phyloP scores from a whole-genome alignment of 2,113 vertebrate species.

The Grantiella picta region DNA sequence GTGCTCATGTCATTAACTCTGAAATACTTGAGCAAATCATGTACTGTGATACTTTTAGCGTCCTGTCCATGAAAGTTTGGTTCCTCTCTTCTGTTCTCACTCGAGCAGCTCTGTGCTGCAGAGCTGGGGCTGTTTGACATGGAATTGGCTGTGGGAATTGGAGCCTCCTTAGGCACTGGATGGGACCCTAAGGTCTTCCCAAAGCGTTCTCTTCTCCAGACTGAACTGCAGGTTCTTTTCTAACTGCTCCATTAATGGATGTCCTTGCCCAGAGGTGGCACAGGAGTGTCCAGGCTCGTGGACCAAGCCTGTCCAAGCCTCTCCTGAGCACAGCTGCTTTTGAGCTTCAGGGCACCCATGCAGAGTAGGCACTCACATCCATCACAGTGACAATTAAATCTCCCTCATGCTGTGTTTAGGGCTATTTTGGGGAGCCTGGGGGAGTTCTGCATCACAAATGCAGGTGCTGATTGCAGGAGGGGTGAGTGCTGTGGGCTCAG shows the following conservation, averaged over 20 bases:
- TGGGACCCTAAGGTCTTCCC: not conserved
- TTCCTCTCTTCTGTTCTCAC: not conserved
- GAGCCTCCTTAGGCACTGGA: not conserved
- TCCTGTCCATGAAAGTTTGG: rapidly evolving
- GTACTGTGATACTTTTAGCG: not conserved
- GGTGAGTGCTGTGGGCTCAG: not conserved
- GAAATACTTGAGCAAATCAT: not conserved
- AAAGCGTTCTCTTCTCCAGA: not conserved
- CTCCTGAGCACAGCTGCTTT: not conserved
- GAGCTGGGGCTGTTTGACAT: rapidly evolving
- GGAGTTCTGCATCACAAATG: not conserved
- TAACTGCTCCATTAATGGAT: rapidly evolving
- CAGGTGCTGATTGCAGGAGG: not conserved
- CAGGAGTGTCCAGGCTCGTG: rapidly evolving
- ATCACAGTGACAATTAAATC: not conserved
- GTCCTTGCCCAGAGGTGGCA: not conserved
- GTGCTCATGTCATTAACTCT: not conserved
- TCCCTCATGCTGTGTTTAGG: rapidly evolving
- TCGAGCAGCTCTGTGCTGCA: not conserved
- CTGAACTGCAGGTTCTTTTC: not conserved
- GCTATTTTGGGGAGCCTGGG: not conserved
- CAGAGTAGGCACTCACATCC: not conserved
- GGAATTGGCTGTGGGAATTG: not conserved
- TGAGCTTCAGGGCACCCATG: rapidly evolving
- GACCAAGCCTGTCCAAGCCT: not conserved